These are phyloP conservation scores for Herpailurus yagouaroundi DNA, from an alignment of 2,113 vertebrate genomes.

Conservation along the genomic window DNA sequence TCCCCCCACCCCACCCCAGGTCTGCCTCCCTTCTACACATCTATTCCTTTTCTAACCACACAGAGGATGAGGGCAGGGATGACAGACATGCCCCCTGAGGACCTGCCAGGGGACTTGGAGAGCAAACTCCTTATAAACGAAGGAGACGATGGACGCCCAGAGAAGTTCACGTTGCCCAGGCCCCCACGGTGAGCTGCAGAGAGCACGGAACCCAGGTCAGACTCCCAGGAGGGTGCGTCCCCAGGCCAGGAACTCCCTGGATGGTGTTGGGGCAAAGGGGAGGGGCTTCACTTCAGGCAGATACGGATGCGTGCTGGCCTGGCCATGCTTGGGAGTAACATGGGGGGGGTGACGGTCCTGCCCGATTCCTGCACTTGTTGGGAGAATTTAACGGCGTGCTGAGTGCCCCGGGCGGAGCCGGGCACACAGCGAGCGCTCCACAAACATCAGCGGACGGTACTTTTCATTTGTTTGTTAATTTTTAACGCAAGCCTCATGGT, in stretches of 20 bases:
- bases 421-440: background rate
- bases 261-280: background rate
- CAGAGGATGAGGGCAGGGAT: background rate
- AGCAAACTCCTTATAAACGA: background rate
- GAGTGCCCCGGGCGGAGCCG: background rate
- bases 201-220: background rate
- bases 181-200: background rate
- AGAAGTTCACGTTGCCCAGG: background rate
- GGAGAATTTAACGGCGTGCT: background rate
- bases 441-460: background rate
- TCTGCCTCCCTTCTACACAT: background rate
- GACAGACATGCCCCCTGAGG: background rate
- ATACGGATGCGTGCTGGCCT: rapidly evolving
- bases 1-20: background rate
- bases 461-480: background rate
- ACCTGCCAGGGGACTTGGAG: background rate
- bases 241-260: background rate
- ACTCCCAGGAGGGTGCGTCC: background rate
- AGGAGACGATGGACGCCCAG: background rate
- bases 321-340: background rate
- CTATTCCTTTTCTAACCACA: background rate
- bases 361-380: background rate
- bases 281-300: background rate
- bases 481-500: background rate
- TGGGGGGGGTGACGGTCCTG: background rate